Evolutionary conservation across 2,888 invertebrate species (phyloP).

Genomic region (Sipha maydis): DNA sequence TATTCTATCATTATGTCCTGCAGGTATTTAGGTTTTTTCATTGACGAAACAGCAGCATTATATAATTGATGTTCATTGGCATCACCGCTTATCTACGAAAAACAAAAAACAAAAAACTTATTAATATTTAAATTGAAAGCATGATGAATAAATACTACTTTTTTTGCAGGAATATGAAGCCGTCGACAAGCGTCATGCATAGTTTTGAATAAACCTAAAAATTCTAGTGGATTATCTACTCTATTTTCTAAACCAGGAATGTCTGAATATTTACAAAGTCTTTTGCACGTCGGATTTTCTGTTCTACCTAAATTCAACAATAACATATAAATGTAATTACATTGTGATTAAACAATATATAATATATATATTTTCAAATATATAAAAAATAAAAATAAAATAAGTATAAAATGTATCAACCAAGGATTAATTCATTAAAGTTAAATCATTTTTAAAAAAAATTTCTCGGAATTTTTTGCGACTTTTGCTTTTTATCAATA

Average conservation of each 20-base stretch:
- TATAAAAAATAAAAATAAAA: too few relatives aligned
- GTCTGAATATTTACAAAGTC: too few relatives aligned
- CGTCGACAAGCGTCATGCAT: slow-evolving; percentile 89
- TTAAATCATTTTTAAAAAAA: too few relatives aligned
- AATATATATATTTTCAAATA: too few relatives aligned
- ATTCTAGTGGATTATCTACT: slow-evolving; percentile 82
- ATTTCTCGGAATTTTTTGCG: too few relatives aligned
- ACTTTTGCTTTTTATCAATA: too few relatives aligned
- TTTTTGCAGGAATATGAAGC: slow-evolving; percentile 88
- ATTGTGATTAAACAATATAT: too few relatives aligned
- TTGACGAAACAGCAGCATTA: slow-evolving; percentile 80
- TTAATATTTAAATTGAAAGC: not conserved
- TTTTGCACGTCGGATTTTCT: slow-evolving; percentile 54
- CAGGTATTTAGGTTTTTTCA: slow-evolving; percentile 85
- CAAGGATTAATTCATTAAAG: too few relatives aligned
- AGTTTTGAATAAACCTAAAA: slow-evolving; percentile 91
- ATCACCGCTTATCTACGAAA: slow-evolving; percentile 73
- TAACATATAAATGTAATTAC: too few relatives aligned
- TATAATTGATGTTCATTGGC: slow-evolving; percentile 90
- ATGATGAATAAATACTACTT: slow-evolving; percentile 71
- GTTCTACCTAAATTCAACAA: slow-evolving; percentile 56
- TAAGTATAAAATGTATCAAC: too few relatives aligned
- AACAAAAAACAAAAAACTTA: not conserved
- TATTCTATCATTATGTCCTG: slow-evolving; percentile 89
- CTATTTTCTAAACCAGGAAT: slow-evolving; percentile 87